Base-by-base conservation (phyloP, 2,113 vertebrate genomes). In the Nesoenas mayeri region DNA sequence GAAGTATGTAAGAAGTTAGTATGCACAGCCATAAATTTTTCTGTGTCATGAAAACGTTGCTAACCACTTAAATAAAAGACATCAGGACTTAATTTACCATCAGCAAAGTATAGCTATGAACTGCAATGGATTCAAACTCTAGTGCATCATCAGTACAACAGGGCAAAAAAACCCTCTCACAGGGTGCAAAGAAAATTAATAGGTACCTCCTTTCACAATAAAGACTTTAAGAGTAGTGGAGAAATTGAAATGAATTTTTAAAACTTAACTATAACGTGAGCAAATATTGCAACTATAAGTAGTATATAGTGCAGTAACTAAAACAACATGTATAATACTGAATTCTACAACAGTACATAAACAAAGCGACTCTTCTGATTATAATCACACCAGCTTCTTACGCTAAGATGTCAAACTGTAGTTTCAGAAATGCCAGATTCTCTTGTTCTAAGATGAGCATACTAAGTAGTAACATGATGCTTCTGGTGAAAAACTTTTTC, bases 401-500 rank as follows among this genome's bases (percentile, higher is more conserved):
- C 38, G 93, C 50, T 40, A 85, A 44, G 34, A 92, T 80, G 72
- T 53, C 53, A 91, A 87, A 83, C 21, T 71, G 50, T 20, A 80
- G 34, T 64, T 92, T 94, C 77, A 88, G 81, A 93, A 97, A 96
- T 51, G 32, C 42, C 93, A 95, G 90, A 85, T 95, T 95, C 81
- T 89, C 72, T 15, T 93, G 70, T 56, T 93, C 90, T 93, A 74
- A 96, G 87, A 96, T 88, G 70, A 98, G 88, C 66, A 95, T 93
- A 87, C 81, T 85, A 91, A 83, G 69, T 31, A 64, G 89, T 70
- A 97, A 97, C 95, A 93, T 21, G 71, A 96, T 61, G 85, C 91
- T 97, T 95, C 62, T 94, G 91, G 88, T 98, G 78, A 96, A 78
- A 97, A 96, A 88, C 84, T 97, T 94, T 89, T 98, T 97, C 95